Base-by-base conservation (phyloP, 2,797 vertebrate species). In the Myoxocephalus aenaeus region DNA sequence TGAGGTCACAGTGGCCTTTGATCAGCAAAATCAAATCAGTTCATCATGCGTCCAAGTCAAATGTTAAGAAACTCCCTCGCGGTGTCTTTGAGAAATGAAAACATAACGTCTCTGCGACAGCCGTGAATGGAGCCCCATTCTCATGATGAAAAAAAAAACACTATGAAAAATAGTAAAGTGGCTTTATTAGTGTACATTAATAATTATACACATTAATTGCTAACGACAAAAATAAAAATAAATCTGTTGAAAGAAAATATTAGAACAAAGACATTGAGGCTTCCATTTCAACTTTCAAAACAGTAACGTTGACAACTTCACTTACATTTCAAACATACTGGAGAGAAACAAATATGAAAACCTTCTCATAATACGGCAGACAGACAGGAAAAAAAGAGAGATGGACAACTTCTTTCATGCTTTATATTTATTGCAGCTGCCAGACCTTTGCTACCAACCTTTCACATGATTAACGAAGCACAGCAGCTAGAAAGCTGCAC, bases 171-270 rank as follows among this genome's bases (percentile, higher is more conserved):
- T 56, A 50, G 15, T 57, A 70, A 77, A 75, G 46, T 65, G 25
- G 0, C 66, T 92, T 93, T 94, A 93, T 91, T 92, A 11, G 57
- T 75, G 50, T 42, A 75, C 56, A 79, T 76, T 57, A 74, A 77
- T 72, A 77, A 48, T 65, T 51, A 79, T 64, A 63, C 66, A 87
- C 27, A 81, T 14, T 1, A 87, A 84, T 84, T 89, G 87, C 75
- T 77, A 51, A 58, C 7, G 10, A 81, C 84, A 56, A 85, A 87
- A 85, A 71, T 79, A 79, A 68, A 74, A 12, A 73, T 29, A n/a
- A 27, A 79, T 75, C 38, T 77, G 22, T 64, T 70, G 44, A 82
- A 86, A 79, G 54, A 78, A 75, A 83, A 81, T 48, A 64, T 69
- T 13, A 61, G 18, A 61, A 74, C 15, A 72, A 65, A 69, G 14